phyloP scores from a whole-genome alignment of 2,888 invertebrate species.

The Blomia tropicalis region DNA sequence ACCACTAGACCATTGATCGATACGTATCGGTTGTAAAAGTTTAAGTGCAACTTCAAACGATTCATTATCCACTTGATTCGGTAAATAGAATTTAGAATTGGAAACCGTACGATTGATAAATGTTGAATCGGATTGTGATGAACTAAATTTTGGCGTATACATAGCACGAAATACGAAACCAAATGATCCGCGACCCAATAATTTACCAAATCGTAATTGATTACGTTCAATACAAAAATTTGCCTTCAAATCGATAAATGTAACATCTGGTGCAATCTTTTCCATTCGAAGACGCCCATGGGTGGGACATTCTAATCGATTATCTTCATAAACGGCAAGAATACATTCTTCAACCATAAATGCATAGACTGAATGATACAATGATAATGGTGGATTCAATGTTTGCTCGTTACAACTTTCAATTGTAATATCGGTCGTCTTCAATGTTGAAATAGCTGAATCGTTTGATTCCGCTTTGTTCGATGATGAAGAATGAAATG shows the following conservation, averaged over 20 bases:
- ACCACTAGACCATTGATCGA: slow-evolving; percentile 45
- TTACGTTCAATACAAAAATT: slow-evolving; percentile 63
- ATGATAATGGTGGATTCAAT: slow-evolving; percentile 32
- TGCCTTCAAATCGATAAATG: slow-evolving; percentile 73
- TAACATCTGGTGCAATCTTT: slow-evolving; percentile 80
- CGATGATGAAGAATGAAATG: background rate
- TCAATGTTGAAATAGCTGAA: background rate
- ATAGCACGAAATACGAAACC: slow-evolving; percentile 79
- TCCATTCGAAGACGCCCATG: slow-evolving; percentile 59
- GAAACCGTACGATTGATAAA: background rate
- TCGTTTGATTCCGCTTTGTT: background rate
- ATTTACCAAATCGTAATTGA: slow-evolving; percentile 50
- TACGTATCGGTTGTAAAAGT: slow-evolving; percentile 83
- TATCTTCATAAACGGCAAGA: slow-evolving; percentile 51
- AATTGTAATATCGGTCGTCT: background rate
- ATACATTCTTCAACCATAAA: slow-evolving; percentile 96
- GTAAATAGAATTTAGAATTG: slow-evolving; percentile 5
- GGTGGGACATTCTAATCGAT: slow-evolving; percentile 55
- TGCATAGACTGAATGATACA: slow-evolving; percentile 43
- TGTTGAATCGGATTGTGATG: background rate
- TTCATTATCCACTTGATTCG: background rate
- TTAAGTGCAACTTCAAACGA: slow-evolving; percentile 68
- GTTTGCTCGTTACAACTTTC: background rate
- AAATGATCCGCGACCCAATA: slow-evolving; percentile 87
- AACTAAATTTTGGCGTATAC: slow-evolving; percentile 28